Evolutionary conservation across 1,140 invertebrate species (phyloP).

Genomic region (Neodiprion fabricii): DNA sequence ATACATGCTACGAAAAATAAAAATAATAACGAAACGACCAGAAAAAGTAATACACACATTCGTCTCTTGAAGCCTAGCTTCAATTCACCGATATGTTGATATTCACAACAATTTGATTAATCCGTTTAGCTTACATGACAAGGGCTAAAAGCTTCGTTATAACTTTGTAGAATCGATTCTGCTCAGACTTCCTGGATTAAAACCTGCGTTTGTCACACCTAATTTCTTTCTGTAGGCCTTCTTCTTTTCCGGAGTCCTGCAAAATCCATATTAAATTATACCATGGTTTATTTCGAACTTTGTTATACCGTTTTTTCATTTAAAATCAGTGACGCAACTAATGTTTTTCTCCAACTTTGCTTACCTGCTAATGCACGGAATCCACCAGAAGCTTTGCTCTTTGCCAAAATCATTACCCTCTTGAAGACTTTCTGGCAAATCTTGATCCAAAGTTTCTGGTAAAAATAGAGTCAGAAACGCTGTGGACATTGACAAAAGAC

Average conservation of each 20-base stretch:
- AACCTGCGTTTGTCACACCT: slow-evolving; percentile 52
- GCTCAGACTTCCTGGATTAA: slow-evolving; percentile 51
- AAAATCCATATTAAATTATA: slow-evolving; percentile 5
- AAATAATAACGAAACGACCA: too few relatives aligned
- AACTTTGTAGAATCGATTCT: slow-evolving; percentile 56
- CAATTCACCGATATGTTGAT: too few relatives aligned
- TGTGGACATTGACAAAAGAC: slow-evolving; percentile 73
- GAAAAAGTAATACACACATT: too few relatives aligned
- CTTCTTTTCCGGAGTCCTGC: slow-evolving; percentile 40
- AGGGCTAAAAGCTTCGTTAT: slow-evolving; percentile 35
- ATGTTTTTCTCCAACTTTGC: slow-evolving; percentile 24
- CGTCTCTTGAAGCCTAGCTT: too few relatives aligned
- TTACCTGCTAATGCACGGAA: slow-evolving; percentile 74
- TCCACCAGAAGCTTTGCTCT: slow-evolving; percentile 80
- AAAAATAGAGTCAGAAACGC: slow-evolving; percentile 76
- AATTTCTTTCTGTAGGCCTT: slow-evolving; percentile 48
- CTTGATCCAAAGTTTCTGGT: slow-evolving; percentile 84
- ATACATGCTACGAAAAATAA: too few relatives aligned
- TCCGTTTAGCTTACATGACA: not conserved
- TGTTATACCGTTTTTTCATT: too few relatives aligned
- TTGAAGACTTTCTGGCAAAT: slow-evolving; percentile 80
- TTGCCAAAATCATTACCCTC: slow-evolving; percentile 87
- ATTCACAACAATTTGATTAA: slow-evolving; percentile 36
- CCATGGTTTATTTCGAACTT: not conserved
- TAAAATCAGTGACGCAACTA: not conserved